phyloP scores from a whole-genome alignment of 1,140 invertebrate species.

The Rhagoletis zephyria region DNA sequence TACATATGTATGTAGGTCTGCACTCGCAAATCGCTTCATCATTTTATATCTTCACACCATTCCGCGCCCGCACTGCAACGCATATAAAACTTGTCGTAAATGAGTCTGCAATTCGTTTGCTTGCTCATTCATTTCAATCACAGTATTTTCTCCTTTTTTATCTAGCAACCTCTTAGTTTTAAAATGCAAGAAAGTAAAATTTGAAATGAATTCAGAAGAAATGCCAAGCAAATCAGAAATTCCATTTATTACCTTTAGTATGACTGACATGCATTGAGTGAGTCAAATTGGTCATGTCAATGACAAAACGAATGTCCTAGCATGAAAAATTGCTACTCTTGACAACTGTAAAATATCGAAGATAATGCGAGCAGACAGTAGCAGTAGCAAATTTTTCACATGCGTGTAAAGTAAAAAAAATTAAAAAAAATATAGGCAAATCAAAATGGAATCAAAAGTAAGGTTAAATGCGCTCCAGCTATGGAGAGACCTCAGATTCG shows the following conservation, averaged over 20 bases:
- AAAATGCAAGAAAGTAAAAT: conserved; percentile 4
- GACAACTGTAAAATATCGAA: neutral
- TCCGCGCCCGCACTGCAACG: neutral
- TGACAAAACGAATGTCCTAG: neutral
- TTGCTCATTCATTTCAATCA: neutral
- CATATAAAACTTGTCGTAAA: neutral
- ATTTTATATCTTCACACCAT: no score
- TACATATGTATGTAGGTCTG: no score
- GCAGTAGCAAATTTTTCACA: neutral
- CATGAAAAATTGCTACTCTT: neutral
- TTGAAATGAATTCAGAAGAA: neutral
- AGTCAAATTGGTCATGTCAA: neutral
- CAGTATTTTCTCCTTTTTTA: neutral
- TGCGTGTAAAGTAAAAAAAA: neutral
- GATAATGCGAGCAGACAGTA: neutral
- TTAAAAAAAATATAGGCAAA: no score
- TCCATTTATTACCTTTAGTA: neutral
- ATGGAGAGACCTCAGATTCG: no score
- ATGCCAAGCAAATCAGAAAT: neutral
- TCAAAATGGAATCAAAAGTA: no score
- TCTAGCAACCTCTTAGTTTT: neutral
- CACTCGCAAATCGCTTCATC: no score
- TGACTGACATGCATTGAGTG: conserved; percentile 8
- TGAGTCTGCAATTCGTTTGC: neutral
- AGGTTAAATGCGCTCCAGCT: no score